Base-by-base conservation (phyloP, 2,888 invertebrate genomes). In the Darwinula stevensoni region DNA sequence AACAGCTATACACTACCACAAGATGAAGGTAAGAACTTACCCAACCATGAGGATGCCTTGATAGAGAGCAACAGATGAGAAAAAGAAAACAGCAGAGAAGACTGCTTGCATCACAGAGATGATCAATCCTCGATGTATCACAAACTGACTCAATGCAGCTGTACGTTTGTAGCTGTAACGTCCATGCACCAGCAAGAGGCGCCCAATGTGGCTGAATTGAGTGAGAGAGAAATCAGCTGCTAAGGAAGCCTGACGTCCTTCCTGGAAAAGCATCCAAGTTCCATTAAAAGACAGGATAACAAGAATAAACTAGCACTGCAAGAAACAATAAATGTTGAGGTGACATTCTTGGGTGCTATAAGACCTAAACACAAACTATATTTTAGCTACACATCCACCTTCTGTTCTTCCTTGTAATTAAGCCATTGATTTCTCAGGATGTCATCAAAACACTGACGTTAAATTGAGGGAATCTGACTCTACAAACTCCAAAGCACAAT, bases 1-100 rank as follows among this genome's bases (percentile, higher is more conserved):
- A 16, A 14, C 26, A 5, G 11, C 2, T 14, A 31, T 2, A 2
- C 14, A 13, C 14, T 27, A 16, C n/a, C 15, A 14, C 22, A n/a
- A 12, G 16, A 32, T 36, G 35, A 14, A 30, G 11, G 11, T 15
- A 16, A 9, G 17, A 14, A 54, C 60, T 47, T 52, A 67, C 56
- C 91, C 94, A 31, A 99, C 88, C 80, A 94, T 86, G 31, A 99
- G 63, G 45, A 94, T 76, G n/a, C 94, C 94, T 51, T 91, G 97
- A 54, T 97, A 99, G 14, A 99, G 62, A 4, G 88, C 75, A 26
- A 99, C 84, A 2, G 91, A 88, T 14, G 91, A 86, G 50, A 97
- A 72, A 58, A 94, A 97, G 58, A 99, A 99, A 18, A 97, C 88
- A 16, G 91, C 86, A 2, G 88, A 91, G 56, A 99, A 99, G 27